These are phyloP conservation scores for Arrhamphus sclerolepis DNA, from an alignment of 2,797 vertebrate genomes.

Conservation along the genomic window DNA sequence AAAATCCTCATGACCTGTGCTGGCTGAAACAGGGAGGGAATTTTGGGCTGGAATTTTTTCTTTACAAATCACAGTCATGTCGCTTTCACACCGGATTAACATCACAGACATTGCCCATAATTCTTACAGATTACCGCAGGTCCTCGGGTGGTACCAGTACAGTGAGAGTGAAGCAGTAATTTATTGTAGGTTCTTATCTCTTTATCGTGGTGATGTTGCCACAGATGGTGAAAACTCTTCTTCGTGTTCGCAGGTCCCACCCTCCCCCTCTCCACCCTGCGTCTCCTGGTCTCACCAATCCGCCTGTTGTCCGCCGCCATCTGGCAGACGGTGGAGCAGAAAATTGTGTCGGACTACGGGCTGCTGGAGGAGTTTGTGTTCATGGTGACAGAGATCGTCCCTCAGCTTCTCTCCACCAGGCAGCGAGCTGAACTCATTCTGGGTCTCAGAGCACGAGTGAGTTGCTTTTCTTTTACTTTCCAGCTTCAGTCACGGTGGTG, in stretches of 20 bases:
- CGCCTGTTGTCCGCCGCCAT: conserved; percentile 79
- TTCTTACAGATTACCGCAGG: no score
- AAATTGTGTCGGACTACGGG: conserved; percentile 77
- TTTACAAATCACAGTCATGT: no score
- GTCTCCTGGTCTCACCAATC: conserved; percentile 68
- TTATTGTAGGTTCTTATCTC: no score
- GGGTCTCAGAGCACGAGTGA: conserved; percentile 83
- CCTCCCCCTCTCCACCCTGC: conserved; percentile 63
- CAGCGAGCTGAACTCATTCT: conserved; percentile 83
- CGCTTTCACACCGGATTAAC: no score
- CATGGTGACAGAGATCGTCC: conserved; percentile 76
- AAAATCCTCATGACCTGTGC: no score
- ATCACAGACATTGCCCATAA: no score
- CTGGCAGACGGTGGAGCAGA: conserved; percentile 81
- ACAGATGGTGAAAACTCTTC: background rate
- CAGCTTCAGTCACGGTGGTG: background rate
- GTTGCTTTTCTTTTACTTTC: background rate
- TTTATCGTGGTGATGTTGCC: no score
- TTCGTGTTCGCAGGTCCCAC: conserved; percentile 46
- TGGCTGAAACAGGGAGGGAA: no score
- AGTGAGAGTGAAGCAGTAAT: no score
- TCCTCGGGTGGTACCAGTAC: no score
- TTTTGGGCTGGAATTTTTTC: no score
- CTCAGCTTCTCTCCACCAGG: conserved; percentile 78
- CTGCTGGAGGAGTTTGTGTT: conserved; percentile 81